Base-by-base conservation (phyloP, 2,113 vertebrate species). In the Scortum barcoo region DNA sequence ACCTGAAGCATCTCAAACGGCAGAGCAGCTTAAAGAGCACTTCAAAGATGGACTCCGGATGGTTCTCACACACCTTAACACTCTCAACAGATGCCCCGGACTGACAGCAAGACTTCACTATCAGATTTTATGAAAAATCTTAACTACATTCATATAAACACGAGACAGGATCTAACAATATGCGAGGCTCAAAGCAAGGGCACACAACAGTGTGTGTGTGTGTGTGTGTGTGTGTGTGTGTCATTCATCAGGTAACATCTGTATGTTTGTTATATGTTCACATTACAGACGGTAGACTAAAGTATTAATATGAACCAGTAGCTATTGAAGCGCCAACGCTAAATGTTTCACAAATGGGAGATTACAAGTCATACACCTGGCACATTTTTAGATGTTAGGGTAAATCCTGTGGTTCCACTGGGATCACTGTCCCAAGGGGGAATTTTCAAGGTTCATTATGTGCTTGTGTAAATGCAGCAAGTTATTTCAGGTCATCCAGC, bases 401-500 rank as follows among this genome's bases (percentile, higher is more conserved):
- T 85, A 78, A 85, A 86, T 81, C 76, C 50, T 53, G 58, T 24
- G 42, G 74, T 78, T 83, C 56, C 65, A 76, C 28, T 46, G 57
- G 69, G 65, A 33, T 80, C 38, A 42, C 16, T 68, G 72, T 65
- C 71, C 53, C 2, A 62, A 30, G 10, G 42, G 54, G 28, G 66
- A 50, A 72, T 84, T 88, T 83, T 69, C 60, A 74, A 30, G 42
- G 28, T 72, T 70, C 69, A 86, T 75, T 71, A 74, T 24, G 54
- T 17, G 22, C 40, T 80, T 61, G 65, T 65, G 46, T 76, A 81
- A 83, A 80, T 28, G 30, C 54, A 54, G 53, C n/a, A 44, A 71
- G 81, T 80, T 80, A 87, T 80, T 77, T 81, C 46, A 79, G 72
- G 80, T 78, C 70, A 78, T 61, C 5, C 26, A 11, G 30, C n/a